Conservation (phyloP, 2,113 vertebrate species). For the Grantiella picta region DNA sequence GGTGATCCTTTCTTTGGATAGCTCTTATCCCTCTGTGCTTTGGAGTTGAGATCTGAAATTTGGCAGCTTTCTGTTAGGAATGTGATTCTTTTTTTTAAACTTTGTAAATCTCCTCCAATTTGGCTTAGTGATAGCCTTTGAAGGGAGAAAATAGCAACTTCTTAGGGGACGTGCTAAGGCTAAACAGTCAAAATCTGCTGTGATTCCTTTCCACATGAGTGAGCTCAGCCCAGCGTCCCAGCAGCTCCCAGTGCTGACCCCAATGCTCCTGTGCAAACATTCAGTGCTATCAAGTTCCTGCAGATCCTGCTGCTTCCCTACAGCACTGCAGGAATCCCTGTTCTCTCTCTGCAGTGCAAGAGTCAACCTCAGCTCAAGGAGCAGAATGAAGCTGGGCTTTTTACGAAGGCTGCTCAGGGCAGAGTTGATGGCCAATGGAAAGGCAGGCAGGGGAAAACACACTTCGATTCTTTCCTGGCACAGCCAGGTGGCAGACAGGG, state of each 20-base stretch:
- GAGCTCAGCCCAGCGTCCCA: not conserved
- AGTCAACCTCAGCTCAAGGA: not conserved
- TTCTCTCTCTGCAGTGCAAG: not conserved
- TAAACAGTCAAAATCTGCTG: not conserved
- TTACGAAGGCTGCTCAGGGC: not conserved
- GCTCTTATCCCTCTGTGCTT: not conserved
- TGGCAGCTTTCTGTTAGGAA: constrained; percentile 20
- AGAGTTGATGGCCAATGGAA: not conserved
- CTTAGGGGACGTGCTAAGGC: not conserved
- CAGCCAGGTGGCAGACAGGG: not conserved
- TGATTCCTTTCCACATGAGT: not conserved
- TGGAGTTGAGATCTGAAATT: constrained; percentile 52
- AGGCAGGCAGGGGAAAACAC: not conserved
- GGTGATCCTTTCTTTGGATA: constrained; percentile 8
- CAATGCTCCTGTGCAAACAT: not conserved
- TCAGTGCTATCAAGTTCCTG: not conserved
- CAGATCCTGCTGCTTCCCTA: not conserved
- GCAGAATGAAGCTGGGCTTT: not conserved
- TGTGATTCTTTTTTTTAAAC: not conserved
- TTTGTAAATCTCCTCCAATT: constrained; percentile 35
- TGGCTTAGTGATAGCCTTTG: constrained; percentile 18
- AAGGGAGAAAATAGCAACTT: constrained; percentile 50
- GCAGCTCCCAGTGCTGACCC: not conserved
- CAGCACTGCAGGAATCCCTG: fast-evolving
- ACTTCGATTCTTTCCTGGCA: not conserved